Evolutionary conservation across 2,888 invertebrate genomes (phyloP).

Genomic region (Cheilosia scutellata): DNA sequence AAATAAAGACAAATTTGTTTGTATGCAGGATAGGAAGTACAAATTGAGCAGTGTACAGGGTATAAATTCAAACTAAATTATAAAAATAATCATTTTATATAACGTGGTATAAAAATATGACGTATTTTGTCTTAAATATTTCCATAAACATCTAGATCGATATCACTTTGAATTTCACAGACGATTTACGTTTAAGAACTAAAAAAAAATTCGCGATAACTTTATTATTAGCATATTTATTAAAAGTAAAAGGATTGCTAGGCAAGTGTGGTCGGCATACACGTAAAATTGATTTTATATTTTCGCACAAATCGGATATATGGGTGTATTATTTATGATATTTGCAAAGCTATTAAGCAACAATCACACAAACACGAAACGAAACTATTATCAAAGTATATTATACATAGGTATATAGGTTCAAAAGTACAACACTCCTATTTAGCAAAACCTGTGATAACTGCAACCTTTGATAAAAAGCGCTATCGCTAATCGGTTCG

Average conservation of each 20-base stretch:
- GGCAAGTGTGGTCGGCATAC: constrained; percentile 9
- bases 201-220: constrained; percentile 9
- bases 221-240: constrained; percentile 3
- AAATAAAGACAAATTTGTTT: constrained; percentile 5
- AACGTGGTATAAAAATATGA: constrained; percentile 22
- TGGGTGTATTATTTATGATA: constrained; percentile 15
- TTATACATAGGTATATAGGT: constrained; percentile 7
- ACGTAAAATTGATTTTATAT: neutral
- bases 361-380: constrained; percentile 1
- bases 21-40: constrained; percentile 20
- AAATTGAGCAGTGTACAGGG: neutral
- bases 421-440: constrained; percentile 37
- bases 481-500: constrained; percentile 15
- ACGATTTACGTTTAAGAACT: neutral
- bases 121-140: neutral
- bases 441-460: constrained; percentile 14
- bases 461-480: constrained; percentile 31
- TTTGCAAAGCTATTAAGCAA: neutral
- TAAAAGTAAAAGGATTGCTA: neutral
- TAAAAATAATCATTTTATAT: neutral
- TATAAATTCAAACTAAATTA: neutral
- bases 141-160: constrained; percentile 15
- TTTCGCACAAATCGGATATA: neutral
- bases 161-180: constrained; percentile 47
- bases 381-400: constrained; percentile 34